phyloP scores from a whole-genome alignment of 2,888 invertebrate genomes.

The Sinelater perroti region DNA sequence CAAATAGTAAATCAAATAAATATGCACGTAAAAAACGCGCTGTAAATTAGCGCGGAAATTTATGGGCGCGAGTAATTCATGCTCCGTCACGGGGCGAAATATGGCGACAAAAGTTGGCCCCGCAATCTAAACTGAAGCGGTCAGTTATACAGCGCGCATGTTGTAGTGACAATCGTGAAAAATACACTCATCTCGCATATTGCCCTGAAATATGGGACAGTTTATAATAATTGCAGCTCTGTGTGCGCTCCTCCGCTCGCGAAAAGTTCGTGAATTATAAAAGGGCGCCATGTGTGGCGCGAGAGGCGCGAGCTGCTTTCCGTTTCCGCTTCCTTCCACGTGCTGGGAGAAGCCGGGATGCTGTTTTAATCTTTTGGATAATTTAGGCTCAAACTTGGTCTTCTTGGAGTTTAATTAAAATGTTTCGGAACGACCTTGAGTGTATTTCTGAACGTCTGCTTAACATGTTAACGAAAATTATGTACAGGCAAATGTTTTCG shows the following conservation, averaged over 20 bases:
- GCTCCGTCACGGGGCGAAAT: constrained; percentile 42
- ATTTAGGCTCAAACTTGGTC: not conserved
- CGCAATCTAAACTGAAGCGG: constrained; percentile 43
- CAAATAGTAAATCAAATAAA: constrained; percentile 35
- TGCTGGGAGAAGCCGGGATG: not conserved
- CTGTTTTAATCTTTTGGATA: not conserved
- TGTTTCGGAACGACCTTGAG: too few relatives aligned
- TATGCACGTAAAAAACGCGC: constrained; percentile 29
- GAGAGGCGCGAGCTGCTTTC: constrained; percentile 2
- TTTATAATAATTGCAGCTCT: constrained; percentile 31
- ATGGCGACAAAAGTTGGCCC: constrained; percentile 45
- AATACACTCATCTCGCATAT: constrained; percentile 43
- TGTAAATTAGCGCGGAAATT: constrained; percentile 42
- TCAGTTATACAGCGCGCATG: constrained; percentile 45
- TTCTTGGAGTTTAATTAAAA: too few relatives aligned
- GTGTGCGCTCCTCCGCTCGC: constrained; percentile 10
- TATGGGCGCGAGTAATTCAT: constrained; percentile 39
- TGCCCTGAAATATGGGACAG: constrained; percentile 34
- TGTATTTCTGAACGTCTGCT: too few relatives aligned
- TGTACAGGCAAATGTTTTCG: too few relatives aligned
- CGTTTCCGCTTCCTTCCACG: constrained; percentile 4
- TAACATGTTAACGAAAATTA: too few relatives aligned
- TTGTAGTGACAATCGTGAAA: constrained; percentile 46
- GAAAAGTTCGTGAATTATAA: constrained; percentile 27
- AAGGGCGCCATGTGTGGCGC: constrained; percentile 18